Percentiles rank a stretch among this genome's conserved stretches.
Evolutionary conservation across 1,140 invertebrate species (phyloP).

Genomic region (Drosophila baimaii): DNA sequence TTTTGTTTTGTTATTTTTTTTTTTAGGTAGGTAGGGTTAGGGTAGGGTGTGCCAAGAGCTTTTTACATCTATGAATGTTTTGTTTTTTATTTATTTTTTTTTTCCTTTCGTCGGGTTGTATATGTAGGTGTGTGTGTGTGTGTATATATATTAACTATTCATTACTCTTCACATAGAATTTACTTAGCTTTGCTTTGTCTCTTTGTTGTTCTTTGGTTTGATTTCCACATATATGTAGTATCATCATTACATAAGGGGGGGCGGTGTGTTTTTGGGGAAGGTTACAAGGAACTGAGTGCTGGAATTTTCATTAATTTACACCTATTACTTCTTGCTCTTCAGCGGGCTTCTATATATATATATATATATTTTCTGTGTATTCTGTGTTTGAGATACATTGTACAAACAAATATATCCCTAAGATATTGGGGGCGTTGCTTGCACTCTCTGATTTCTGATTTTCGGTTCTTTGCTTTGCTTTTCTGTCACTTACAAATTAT

Average conservation of each 20-base stretch:
- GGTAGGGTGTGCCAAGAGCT: conserved; percentile 38
- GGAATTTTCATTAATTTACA: conserved; percentile 55
- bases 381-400: conserved; percentile 3
- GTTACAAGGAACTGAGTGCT: conserved; percentile 35
- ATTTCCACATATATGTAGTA: conserved; percentile 4
- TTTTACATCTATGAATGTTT: conserved; percentile 40
- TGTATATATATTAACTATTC: conserved; percentile 46
- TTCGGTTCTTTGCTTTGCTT: not conserved
- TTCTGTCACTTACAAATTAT: conserved; percentile 58
- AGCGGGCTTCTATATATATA: not conserved
- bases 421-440: conserved; percentile 23
- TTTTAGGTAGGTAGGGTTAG: conserved; percentile 10
- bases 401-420: conserved; percentile 29
- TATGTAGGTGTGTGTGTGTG: conserved; percentile 25
- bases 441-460: conserved; percentile 7
- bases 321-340: conserved; percentile 45
- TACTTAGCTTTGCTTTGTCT: conserved; percentile 31
- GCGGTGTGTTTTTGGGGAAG: not conserved
- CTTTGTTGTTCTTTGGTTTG: conserved; percentile 53
- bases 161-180: conserved; percentile 59
- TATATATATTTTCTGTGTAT: conserved; percentile 15
- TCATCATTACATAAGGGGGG: not conserved
- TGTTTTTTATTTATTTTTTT: no score
- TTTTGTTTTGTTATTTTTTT: conserved; percentile 10
- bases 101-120: conserved; percentile 9